Conservation (phyloP, 2,888 invertebrate species). For the Abrostola tripartita region DNA sequence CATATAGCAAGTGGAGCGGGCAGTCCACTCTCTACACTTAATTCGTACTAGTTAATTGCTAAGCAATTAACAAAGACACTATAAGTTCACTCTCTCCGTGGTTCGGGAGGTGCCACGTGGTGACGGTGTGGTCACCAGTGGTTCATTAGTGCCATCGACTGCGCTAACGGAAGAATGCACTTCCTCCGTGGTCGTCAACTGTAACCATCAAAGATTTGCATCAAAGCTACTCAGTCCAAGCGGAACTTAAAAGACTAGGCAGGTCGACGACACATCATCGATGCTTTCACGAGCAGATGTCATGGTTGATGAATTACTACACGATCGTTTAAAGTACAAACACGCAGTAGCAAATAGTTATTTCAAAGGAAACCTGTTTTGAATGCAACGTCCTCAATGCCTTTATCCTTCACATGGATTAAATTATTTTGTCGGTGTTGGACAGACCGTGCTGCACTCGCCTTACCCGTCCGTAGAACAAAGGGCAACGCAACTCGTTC, state of each 20-base stretch:
- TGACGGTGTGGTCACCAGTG: conserved; percentile 17
- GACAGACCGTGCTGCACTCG: conserved; percentile 24
- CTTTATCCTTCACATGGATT: conserved; percentile 41
- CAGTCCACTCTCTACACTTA: conserved; percentile 84
- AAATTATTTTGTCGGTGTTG: conserved; percentile 38
- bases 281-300: conserved; percentile 49
- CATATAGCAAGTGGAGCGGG: conserved; percentile 87
- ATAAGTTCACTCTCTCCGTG: conserved; percentile 80
- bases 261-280: conserved; percentile 35
- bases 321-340: conserved; percentile 42
- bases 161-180: conserved; percentile 55
- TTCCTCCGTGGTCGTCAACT: conserved; percentile 55
- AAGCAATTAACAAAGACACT: conserved; percentile 78
- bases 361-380: conserved; percentile 50
- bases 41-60: conserved; percentile 83
- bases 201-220: conserved; percentile 48
- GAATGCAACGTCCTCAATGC: conserved; percentile 41
- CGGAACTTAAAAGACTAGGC: conserved; percentile 44
- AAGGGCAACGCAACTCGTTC: conserved; percentile 36
- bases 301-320: conserved; percentile 51
- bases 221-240: conserved; percentile 50
- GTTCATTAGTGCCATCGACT: conserved; percentile 49
- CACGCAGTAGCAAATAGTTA: conserved; percentile 39
- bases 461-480: conserved; percentile 33
- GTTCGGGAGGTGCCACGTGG: conserved; percentile 39